phyloP scores from a whole-genome alignment of 2,113 vertebrate genomes.

The Catharus minimus region DNA sequence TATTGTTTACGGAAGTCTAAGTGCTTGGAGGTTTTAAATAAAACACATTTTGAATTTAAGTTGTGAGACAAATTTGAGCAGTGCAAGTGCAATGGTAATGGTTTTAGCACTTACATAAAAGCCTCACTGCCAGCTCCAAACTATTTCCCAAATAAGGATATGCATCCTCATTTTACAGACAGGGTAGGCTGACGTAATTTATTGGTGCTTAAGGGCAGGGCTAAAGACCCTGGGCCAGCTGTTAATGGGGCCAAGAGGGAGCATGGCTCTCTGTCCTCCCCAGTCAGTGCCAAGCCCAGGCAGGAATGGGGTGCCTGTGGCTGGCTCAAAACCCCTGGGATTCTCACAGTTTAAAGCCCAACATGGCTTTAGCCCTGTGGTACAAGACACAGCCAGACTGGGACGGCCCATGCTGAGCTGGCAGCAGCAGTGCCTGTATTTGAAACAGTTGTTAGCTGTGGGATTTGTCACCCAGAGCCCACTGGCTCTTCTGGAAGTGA shows the following conservation, averaged over 20 bases:
- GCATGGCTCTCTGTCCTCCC: accelerated
- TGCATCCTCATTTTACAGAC: neutral
- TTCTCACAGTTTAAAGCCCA: neutral
- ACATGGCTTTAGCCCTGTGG: neutral
- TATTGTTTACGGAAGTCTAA: neutral
- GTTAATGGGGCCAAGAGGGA: neutral
- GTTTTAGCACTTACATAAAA: neutral
- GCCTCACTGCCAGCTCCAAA: neutral
- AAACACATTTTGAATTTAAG: neutral
- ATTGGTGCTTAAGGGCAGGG: neutral
- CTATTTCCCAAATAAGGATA: neutral
- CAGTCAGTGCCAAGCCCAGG: neutral
- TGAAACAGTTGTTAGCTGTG: neutral
- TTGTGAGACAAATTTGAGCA: neutral
- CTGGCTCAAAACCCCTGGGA: accelerated
- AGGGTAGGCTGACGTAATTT: neutral
- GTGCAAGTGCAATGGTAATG: neutral
- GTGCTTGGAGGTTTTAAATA: neutral
- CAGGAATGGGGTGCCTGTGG: neutral
- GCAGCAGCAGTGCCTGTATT: neutral
- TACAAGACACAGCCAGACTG: accelerated
- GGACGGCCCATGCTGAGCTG: accelerated
- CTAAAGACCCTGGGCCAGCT: neutral
- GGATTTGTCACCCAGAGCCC: neutral
- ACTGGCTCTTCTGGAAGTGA: neutral